Conservation (phyloP, 2,888 invertebrate genomes). For the Hydropsyche betteni region DNA sequence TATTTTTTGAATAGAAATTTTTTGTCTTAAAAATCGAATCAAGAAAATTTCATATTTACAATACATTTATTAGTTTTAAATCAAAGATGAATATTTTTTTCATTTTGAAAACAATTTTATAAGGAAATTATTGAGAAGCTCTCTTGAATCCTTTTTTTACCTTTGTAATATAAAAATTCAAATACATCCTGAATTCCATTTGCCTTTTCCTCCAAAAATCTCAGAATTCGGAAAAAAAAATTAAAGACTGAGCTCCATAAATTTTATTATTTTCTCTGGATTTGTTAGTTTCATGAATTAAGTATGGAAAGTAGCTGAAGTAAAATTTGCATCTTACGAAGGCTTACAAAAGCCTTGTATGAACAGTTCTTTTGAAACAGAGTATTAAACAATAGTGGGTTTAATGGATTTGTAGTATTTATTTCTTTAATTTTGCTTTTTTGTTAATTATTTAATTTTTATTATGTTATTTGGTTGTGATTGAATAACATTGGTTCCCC, state of each 20-base stretch:
- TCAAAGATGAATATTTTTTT: slow-evolving; percentile 55
- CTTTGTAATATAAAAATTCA: slow-evolving; percentile 4
- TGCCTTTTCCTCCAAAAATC: neutral
- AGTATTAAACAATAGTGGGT: slow-evolving; percentile 36
- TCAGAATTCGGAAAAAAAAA: neutral
- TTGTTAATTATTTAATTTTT: slow-evolving; percentile 50
- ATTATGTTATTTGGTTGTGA: slow-evolving; percentile 32
- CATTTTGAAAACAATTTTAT: slow-evolving; percentile 53
- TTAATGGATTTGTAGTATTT: slow-evolving; percentile 41
- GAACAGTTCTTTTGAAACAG: slow-evolving; percentile 2
- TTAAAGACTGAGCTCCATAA: neutral
- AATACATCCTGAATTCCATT: slow-evolving; percentile 10
- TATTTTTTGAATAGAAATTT: slow-evolving; percentile 56
- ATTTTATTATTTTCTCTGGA: neutral
- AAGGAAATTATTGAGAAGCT: slow-evolving; percentile 22
- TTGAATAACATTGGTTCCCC: slow-evolving; percentile 56
- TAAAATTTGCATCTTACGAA: slow-evolving; percentile 29
- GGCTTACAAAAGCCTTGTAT: neutral
- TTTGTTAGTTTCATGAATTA: slow-evolving; percentile 36
- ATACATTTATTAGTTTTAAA: slow-evolving; percentile 65
- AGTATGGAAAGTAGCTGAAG: slow-evolving; percentile 31
- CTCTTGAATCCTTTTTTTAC: slow-evolving; percentile 3
- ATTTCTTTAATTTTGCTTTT: slow-evolving; percentile 50
- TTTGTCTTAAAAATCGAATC: slow-evolving; percentile 40
- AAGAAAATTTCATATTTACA: slow-evolving; percentile 57